Evolutionary conservation across 2,888 invertebrate genomes (phyloP), one percentile per base, ranked within the genome.

Genomic region (Thecophora atra): DNA sequence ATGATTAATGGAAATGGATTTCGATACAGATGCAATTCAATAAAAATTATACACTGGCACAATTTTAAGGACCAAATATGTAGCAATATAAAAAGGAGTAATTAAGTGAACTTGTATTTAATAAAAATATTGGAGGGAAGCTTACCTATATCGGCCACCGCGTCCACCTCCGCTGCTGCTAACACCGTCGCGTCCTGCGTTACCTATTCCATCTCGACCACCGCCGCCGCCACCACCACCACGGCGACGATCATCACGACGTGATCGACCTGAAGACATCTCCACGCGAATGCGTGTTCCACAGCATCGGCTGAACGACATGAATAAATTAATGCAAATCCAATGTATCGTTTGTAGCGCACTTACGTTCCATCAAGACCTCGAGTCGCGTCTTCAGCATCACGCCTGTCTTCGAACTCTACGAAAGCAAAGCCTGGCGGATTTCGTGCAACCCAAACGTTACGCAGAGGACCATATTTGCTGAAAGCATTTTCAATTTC

Each of bases 401-500:
- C 95, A 72, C 94, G 88, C 42, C 92, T 90, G 84, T 96, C 95
- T 85, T 95, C 94, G 84, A 93, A 95, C 85, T 95, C 94, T 21
- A 95, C 93, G 86, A 95, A 95, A 0, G 94, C 94, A 87, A 95
- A 94, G 30, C 94, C 96, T 21, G 96, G 95, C 69, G 96, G 96
- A 85, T 96, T 95, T 81, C 95, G 88, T 0, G 96, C 96, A 17
- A 96, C 95, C 96, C 96, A 96, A 8, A 96, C 95, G 87, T 95
- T 96, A 77, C 93, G 89, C 75, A 96, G 87, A 2, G 93, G 93
- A 3, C 96, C 96, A 84, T 94, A 96, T 86, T 94, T 93, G 78
- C 91, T 90, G 84, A 96, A 96, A 15, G 93, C 91, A 79, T 92
- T 92, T 85, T 96, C 95, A 75, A 94, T 90, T 86, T 95, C 95